Evolutionary conservation across 1,140 invertebrate genomes (phyloP).

Genomic region (Drosophila nigrodunni): DNA sequence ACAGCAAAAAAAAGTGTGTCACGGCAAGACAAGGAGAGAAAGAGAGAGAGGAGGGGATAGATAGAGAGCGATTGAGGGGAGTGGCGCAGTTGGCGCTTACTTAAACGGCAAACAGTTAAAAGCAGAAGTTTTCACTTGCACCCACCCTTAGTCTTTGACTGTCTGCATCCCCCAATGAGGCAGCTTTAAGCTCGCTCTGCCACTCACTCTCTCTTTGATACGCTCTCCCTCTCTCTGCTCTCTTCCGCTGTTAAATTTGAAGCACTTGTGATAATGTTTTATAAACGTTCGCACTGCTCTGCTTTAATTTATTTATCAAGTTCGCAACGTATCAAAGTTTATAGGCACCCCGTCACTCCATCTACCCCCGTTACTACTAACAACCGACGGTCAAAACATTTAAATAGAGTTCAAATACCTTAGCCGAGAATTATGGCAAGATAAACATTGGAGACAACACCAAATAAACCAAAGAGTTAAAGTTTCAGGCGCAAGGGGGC

Average conservation of each 20-base stretch:
- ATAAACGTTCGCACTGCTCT: too few species aligned
- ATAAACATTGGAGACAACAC: neutral
- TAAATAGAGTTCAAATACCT: slow-evolving; percentile 36
- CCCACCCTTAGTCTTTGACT: neutral
- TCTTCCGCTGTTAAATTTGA: neutral
- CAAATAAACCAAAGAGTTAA: slow-evolving; percentile 19
- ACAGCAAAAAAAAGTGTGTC: slow-evolving; percentile 32
- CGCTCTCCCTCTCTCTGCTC: neutral
- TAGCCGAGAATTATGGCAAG: slow-evolving; percentile 2
- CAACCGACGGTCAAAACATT: slow-evolving; percentile 42
- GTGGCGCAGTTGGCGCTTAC: neutral
- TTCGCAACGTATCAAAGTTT: neutral
- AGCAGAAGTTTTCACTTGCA: slow-evolving; percentile 12
- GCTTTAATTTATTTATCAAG: slow-evolving; percentile 9
- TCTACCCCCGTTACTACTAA: slow-evolving; percentile 20
- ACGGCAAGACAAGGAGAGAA: slow-evolving; percentile 14
- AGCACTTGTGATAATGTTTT: neutral
- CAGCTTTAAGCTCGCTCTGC: slow-evolving; percentile 10
- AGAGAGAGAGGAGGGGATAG: too few species aligned
- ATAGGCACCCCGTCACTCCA: too few species aligned
- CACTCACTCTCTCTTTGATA: neutral
- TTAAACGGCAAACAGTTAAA: slow-evolving; percentile 23
- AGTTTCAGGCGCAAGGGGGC: too few species aligned
- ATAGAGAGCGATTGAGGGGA: neutral
- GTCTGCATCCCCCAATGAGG: neutral